Conservation (phyloP, 35 echinoderm and acorn worm species). For the Amphiura filiformis region DNA sequence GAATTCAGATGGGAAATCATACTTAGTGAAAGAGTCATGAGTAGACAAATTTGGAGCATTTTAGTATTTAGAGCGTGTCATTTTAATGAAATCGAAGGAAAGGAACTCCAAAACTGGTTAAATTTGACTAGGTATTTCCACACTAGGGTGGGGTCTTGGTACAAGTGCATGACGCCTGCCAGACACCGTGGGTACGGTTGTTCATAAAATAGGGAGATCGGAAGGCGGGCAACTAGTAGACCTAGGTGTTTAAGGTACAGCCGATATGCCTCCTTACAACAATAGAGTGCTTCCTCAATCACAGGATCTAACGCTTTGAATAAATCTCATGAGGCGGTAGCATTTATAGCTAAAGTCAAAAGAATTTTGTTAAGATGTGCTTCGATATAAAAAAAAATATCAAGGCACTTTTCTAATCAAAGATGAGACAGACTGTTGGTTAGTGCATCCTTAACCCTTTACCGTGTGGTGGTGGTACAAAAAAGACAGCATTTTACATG, state of each 20-base stretch:
- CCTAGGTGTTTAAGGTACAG: background rate
- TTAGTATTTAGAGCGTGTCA: background rate
- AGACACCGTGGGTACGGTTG: background rate
- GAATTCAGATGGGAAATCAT: background rate
- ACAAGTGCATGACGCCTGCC: background rate
- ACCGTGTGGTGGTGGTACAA: no score
- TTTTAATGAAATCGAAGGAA: constrained; percentile 4
- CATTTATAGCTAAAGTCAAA: background rate
- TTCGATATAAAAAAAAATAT: no score
- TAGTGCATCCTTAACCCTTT: no score
- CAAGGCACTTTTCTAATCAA: no score
- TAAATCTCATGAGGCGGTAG: background rate
- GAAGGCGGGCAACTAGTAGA: background rate
- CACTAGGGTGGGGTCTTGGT: background rate
- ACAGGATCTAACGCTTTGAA: background rate
- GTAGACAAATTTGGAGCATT: constrained; percentile 3
- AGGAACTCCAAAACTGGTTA: background rate
- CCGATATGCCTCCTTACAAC: background rate
- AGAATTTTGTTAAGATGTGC: no score
- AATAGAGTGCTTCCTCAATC: background rate
- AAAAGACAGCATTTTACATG: no score
- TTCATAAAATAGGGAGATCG: background rate
- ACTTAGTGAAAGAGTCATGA: background rate
- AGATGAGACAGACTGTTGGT: no score
- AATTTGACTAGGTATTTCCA: background rate